These are phyloP conservation scores for Mesocricetus auratus DNA, from an alignment of 2,113 vertebrate genomes.

Conservation along the genomic window DNA sequence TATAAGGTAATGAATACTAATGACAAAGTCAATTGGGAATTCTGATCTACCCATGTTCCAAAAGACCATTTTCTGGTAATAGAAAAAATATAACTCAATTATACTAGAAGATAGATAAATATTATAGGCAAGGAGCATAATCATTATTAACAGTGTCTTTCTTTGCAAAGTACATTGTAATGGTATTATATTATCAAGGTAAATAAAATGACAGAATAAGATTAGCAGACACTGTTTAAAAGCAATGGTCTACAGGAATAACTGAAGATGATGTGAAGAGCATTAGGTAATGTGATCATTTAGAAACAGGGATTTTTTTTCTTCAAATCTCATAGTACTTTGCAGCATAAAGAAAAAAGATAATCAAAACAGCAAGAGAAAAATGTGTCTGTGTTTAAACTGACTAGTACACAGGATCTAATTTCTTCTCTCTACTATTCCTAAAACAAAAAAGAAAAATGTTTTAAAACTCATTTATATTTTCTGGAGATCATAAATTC, in stretches of 20 bases:
- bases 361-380: neutral
- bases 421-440: neutral
- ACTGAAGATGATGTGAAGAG: neutral
- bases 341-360: neutral
- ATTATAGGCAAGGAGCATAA: constrained; percentile 47
- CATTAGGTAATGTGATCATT: constrained; percentile 30
- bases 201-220: constrained; percentile 60
- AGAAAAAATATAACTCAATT: constrained; percentile 71
- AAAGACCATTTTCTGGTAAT: constrained; percentile 66
- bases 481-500: neutral
- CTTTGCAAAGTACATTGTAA: constrained; percentile 62
- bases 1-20: constrained; percentile 71
- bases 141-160: constrained; percentile 35
- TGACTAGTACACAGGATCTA: neutral
- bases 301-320: neutral
- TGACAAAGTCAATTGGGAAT: constrained; percentile 29
- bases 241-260: neutral
- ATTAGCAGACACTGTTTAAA: constrained; percentile 16
- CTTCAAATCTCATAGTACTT: constrained; percentile 7
- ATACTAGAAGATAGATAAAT: constrained; percentile 58
- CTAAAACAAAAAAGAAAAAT: neutral
- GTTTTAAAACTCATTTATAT: neutral
- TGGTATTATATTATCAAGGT: constrained; percentile 38
- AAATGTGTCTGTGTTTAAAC: neutral
- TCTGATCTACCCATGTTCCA: constrained; percentile 66